A percentile compares a stretch with the other conserved stretches of the same genome.
phyloP scores from a whole-genome alignment of 2,797 vertebrate genomes.

The Pangasius macronema region DNA sequence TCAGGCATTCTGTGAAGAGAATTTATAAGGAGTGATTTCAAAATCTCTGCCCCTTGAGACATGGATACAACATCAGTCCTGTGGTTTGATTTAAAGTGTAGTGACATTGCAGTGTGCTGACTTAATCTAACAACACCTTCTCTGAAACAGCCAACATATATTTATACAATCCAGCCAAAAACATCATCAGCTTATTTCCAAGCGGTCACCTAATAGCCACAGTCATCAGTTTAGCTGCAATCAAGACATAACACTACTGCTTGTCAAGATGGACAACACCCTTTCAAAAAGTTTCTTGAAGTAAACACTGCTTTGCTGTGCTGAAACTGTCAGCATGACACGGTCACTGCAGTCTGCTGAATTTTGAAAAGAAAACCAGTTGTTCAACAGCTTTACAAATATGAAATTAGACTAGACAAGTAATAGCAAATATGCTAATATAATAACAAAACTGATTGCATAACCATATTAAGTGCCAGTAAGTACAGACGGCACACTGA shows the following conservation, averaged over 20 bases:
- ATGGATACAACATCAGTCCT: neutral
- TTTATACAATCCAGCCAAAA: conserved; percentile 9
- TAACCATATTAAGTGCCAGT: neutral
- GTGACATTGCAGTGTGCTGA: neutral
- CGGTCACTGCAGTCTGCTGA: neutral
- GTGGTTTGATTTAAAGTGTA: conserved; percentile 6
- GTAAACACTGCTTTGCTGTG: neutral
- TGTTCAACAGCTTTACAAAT: neutral
- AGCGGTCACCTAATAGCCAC: neutral
- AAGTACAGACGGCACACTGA: neutral
- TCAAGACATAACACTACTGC: neutral
- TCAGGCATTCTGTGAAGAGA: neutral
- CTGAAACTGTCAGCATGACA: neutral
- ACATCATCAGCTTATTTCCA: neutral
- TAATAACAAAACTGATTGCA: neutral
- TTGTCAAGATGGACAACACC: neutral
- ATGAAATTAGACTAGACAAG: neutral
- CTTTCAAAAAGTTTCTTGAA: neutral
- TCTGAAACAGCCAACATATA: conserved; percentile 6
- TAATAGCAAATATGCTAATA: neutral
- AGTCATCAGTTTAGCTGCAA: conserved; percentile 20
- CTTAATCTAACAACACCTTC: neutral
- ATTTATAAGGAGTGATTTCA: neutral
- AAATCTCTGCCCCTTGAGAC: neutral
- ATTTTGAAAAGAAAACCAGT: neutral